Evolutionary conservation across 2,113 vertebrate genomes (phyloP), one percentile per base, ranked within the genome.

Genomic region (Pedionomus torquatus): DNA sequence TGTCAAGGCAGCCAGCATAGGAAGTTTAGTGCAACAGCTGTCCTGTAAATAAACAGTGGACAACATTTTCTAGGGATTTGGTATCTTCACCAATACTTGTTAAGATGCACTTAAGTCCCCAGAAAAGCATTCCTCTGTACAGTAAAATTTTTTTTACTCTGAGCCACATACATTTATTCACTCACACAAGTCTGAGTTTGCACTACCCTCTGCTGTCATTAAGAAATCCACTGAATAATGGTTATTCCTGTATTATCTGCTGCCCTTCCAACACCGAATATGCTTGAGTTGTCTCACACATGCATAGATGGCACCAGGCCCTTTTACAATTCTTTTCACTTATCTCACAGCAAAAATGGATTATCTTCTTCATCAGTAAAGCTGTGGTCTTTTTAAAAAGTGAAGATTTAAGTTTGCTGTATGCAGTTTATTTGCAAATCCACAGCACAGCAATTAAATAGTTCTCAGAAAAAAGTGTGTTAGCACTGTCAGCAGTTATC

Each of bases 151-250:
- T 86, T 86, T 74, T 76, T 55, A 4, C 49, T 85, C 57, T 90
- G 31, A 58, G 63, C 18, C n/a, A 52, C 24, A 7, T 64, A 5
- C 37, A 91, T 75, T 77, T 85, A 74, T 35, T 78, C 33, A 89
- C 17, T 17, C 71, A 80, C 58, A 66, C 41, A 92, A 84, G 69
- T 82, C 2, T 91, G 77, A 87, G 74, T 94, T 89, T 58, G 71
- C 44, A 92, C 69, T 80, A 90, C 55, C 65, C 80, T 48, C 69
- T 95, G 81, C 83, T 95, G 78, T 79, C 77, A 87, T 71, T 71
- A 43, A 93, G 61, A 89, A 94, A 75, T 71, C 35, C 2, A 5
- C 1, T 28, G 28, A 80, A 66, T 55, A 79, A 48, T 25, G 21
- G 18, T 52, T 84, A 49, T 31, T 92, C 75, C 25, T 48, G 6